Evolutionary conservation across 2,888 invertebrate genomes (phyloP).

Genomic region (Rhamphomyia laevipes): DNA sequence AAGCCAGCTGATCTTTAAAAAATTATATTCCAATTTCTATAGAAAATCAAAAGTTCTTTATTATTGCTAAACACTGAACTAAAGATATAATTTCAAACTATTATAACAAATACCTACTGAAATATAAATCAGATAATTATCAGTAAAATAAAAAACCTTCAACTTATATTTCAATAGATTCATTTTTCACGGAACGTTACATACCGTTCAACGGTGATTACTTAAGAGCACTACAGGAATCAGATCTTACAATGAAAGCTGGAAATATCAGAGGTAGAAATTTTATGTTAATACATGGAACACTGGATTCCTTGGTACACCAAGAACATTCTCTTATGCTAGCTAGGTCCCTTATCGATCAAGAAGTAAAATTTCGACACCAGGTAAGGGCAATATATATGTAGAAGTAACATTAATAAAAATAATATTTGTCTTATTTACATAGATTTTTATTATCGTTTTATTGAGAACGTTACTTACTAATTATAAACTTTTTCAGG

Average conservation of each 20-base stretch:
- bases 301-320: slow-evolving; percentile 74
- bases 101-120: too few species aligned
- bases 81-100: too few species aligned
- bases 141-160: not conserved
- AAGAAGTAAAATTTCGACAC: slow-evolving; percentile 70
- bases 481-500: slow-evolving; percentile 41
- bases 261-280: slow-evolving; percentile 57
- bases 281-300: slow-evolving; percentile 66
- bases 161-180: slow-evolving; percentile 49
- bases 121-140: not conserved
- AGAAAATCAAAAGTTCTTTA: too few species aligned
- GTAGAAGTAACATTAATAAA: too few species aligned
- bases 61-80: too few species aligned
- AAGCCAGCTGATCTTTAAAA: too few species aligned
- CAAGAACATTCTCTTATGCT: slow-evolving; percentile 79
- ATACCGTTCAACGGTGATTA: slow-evolving; percentile 66
- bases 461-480: too few species aligned
- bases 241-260: slow-evolving; percentile 68
- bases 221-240: slow-evolving; percentile 56
- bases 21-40: too few species aligned
- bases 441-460: too few species aligned
- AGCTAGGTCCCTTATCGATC: slow-evolving; percentile 68
- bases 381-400: slow-evolving; percentile 55
- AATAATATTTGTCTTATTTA: too few species aligned
- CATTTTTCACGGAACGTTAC: slow-evolving; percentile 84